A percentile compares a stretch with the other conserved stretches of the same genome.
Evolutionary conservation across 1,140 invertebrate species (phyloP).

Genomic region (Pseudomyrmex flavicornis): DNA sequence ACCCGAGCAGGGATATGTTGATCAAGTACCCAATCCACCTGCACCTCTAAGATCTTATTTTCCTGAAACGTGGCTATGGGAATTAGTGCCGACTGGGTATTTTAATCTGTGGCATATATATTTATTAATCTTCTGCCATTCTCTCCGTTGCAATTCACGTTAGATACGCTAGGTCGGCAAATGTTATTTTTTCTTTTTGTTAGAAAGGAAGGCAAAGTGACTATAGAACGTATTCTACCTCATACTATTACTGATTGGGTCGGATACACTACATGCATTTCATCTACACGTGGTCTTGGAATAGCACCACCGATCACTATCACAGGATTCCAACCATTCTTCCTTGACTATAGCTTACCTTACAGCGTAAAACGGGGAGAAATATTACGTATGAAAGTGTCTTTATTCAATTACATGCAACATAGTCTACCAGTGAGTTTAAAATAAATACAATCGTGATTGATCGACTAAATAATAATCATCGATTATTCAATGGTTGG

Average conservation of each 20-base stretch:
- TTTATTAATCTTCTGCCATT: background rate
- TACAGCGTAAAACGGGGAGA: conserved; percentile 90
- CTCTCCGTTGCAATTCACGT: background rate
- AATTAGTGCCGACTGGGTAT: conserved; percentile 86
- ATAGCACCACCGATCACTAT: conserved; percentile 86
- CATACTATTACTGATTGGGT: conserved; percentile 92
- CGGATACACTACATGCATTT: conserved; percentile 89
- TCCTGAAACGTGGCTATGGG: conserved; percentile 90
- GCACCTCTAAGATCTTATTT: conserved; percentile 86
- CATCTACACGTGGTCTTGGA: conserved; percentile 87
- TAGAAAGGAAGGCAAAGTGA: conserved; percentile 85
- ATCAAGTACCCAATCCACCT: conserved; percentile 78
- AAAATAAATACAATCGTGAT: background rate
- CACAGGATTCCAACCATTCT: conserved; percentile 90
- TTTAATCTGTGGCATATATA: conserved; percentile 1
- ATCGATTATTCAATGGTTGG: background rate
- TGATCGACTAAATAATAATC: background rate
- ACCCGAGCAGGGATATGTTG: conserved; percentile 78
- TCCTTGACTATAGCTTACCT: conserved; percentile 89
- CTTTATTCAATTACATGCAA: conserved; percentile 90
- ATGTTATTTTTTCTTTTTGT: conserved; percentile 30
- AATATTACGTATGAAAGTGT: conserved; percentile 88
- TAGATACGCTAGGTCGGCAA: background rate
- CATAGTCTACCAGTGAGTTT: conserved; percentile 87
- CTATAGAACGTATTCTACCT: conserved; percentile 86